phyloP scores from a whole-genome alignment of 2,113 vertebrate genomes.

The Ranitomeya imitator region DNA sequence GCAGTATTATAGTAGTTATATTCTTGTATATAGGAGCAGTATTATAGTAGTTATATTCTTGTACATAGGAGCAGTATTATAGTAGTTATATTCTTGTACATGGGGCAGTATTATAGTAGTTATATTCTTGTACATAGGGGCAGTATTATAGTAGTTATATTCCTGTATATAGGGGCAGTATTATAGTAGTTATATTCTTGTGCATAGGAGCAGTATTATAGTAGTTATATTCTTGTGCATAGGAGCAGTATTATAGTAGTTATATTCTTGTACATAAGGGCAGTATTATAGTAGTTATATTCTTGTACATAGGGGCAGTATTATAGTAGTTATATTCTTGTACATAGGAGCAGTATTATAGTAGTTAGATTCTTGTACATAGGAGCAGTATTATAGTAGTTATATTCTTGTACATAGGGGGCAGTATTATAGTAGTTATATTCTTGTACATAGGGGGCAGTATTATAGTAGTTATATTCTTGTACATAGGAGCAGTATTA shows the following conservation, averaged over 20 bases:
- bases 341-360: background rate
- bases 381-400: background rate
- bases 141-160: constrained; percentile 4
- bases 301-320: background rate
- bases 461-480: background rate
- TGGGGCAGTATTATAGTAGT: background rate
- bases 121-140: background rate
- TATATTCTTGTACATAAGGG: background rate
- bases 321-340: background rate
- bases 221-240: constrained; percentile 3
- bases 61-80: background rate
- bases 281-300: constrained; percentile 7
- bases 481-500: background rate
- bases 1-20: constrained; percentile 3
- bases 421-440: background rate
- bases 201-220: background rate
- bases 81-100: background rate
- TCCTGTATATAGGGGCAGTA: background rate
- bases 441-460: background rate
- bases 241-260: constrained; percentile 3
- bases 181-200: background rate
- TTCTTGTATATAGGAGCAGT: background rate
- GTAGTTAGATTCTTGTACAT: background rate
- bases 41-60: constrained; percentile 8
- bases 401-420: background rate